Evolutionary conservation across 2,888 invertebrate species (phyloP).

Genomic region (Caenorhabditis afra): DNA sequence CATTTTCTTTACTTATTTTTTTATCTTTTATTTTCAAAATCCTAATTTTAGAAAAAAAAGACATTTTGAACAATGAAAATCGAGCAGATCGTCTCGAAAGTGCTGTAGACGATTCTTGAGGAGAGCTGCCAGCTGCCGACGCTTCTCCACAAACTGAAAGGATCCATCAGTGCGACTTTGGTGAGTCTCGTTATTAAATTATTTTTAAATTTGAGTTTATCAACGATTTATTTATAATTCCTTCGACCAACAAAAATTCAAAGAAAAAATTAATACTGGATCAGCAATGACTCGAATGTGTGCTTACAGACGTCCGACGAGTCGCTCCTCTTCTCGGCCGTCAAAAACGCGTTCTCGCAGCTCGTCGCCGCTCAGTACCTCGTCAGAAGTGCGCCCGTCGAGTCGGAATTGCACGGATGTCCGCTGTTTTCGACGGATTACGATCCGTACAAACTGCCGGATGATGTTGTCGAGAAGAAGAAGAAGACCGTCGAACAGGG

Average conservation of each 20-base stretch:
- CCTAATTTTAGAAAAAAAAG: no score
- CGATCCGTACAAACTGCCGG: constrained; percentile 66
- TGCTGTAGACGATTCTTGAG: constrained; percentile 40
- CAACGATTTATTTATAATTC: no score
- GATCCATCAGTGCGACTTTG: constrained; percentile 10
- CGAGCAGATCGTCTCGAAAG: constrained; percentile 51
- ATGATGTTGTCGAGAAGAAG: constrained; percentile 40
- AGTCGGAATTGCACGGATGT: constrained; percentile 52
- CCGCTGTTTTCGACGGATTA: constrained; percentile 60
- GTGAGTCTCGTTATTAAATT: constrained; percentile 10
- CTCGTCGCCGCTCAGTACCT: constrained; percentile 63
- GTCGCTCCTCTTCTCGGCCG: constrained; percentile 16
- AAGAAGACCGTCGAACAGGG: no score
- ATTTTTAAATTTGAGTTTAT: no score
- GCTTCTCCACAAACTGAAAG: constrained; percentile 36
- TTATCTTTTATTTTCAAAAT: no score
- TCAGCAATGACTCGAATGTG: no score
- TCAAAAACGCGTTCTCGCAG: constrained; percentile 20
- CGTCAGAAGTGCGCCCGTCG: constrained; percentile 62
- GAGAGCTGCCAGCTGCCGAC: constrained; percentile 51
- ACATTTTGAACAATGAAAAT: not conserved
- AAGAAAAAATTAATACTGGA: no score
- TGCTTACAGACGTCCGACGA: constrained; percentile 81
- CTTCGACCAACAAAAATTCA: no score
- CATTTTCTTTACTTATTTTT: no score